Evolutionary conservation across 2,888 invertebrate species (phyloP), one percentile per base, ranked within the genome.

Genomic region (Phlogophora meticulosa): DNA sequence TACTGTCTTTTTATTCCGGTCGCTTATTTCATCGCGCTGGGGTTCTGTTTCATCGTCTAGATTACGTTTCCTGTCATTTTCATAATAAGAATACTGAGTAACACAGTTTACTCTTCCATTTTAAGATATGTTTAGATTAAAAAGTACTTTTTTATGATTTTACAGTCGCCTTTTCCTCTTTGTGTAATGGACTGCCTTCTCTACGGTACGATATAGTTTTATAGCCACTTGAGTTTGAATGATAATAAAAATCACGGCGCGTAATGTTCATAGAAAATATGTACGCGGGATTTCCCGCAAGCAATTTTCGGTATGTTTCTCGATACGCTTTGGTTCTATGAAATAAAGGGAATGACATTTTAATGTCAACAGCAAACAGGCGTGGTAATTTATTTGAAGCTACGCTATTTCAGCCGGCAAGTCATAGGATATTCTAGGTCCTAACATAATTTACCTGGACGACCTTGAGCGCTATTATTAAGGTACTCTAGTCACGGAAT

Each of bases 401-500:
- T 38, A 43, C 42, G 38, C 24, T 52, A 72, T 64, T 64, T 15
- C 11, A 58, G 52, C 36, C 4, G 38, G 34, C 40, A 56, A 73
- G 56, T 62, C 59, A 73, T 70, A 71, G 42, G 42, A 56, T 63
- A 72, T 81, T 81, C 65, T 83, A 80, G 72, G 69, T 64, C 66
- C 20, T 57, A 62, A 60, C 67, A 75, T 77, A 77, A 76, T 68
- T 66, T 67, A 72, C 69, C 64, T 73, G 22, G 58, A 57, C 65
- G 77, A 81, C 84, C 82, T 84, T 82, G 79, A 59, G 73, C 78
- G 75, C 74, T 79, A 77, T 71, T 78, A 78, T 76, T 67, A 72
- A 66, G 64, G 55, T 70, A 72, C 71, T 55, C 59, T 59, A 72
- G 76, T 77, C 80, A 80, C 71, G 76, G 69, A 58, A 76, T 59